Evolutionary conservation across 2,888 invertebrate species (phyloP).

Genomic region (Agrochola macilenta): DNA sequence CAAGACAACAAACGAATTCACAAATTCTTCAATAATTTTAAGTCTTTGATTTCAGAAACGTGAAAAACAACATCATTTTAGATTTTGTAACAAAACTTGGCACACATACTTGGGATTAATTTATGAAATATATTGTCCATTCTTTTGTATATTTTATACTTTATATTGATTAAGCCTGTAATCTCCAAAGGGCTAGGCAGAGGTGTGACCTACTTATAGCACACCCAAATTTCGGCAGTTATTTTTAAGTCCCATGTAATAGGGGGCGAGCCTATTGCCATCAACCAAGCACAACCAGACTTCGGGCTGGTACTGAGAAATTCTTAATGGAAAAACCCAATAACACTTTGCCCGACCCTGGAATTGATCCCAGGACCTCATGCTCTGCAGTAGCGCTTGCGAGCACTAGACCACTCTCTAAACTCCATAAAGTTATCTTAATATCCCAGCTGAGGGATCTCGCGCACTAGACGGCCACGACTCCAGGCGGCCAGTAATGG

Average conservation of each 20-base stretch:
- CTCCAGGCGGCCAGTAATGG: too few species aligned
- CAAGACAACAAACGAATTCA: too few species aligned
- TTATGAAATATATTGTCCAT: not conserved
- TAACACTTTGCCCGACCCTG: not conserved
- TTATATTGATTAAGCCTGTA: too few species aligned
- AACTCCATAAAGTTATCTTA: not conserved
- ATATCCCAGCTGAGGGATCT: not conserved
- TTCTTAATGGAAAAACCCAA: not conserved
- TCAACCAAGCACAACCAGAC: not conserved
- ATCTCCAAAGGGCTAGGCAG: too few species aligned
- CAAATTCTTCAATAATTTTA: too few species aligned
- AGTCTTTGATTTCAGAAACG: not conserved
- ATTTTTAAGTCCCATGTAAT: too few species aligned
- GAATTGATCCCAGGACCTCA: not conserved
- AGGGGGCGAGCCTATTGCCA: too few species aligned
- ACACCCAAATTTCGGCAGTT: too few species aligned
- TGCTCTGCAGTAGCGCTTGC: not conserved
- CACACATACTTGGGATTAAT: not conserved
- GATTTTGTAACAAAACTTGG: not conserved
- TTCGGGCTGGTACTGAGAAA: not conserved
- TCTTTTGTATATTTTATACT: not conserved
- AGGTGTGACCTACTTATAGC: too few species aligned
- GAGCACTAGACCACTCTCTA: too few species aligned
- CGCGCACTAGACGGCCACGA: too few species aligned
- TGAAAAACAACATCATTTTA: not conserved